Percentiles rank a stretch among this genome's conserved stretches.
phyloP scores from a whole-genome alignment of 2,797 vertebrate genomes.

The Mus minutoides region DNA sequence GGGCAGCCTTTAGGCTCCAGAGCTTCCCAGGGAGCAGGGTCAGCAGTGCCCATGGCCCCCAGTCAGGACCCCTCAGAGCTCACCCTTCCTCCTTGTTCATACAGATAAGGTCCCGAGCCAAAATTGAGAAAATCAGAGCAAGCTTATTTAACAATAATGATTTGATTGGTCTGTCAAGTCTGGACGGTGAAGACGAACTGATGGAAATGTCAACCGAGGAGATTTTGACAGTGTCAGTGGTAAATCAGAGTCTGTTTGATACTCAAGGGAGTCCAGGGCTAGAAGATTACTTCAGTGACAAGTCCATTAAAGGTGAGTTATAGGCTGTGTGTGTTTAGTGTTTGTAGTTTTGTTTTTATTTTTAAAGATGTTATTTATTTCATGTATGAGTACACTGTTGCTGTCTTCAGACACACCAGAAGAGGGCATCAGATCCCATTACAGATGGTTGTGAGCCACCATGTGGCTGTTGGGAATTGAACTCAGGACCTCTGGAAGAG shows the following conservation, averaged over 20 bases:
- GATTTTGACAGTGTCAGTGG: slow-evolving; percentile 97
- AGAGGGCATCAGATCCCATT: no score
- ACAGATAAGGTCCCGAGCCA: slow-evolving; percentile 96
- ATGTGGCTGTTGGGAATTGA: no score
- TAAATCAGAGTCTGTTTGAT: slow-evolving; percentile 99
- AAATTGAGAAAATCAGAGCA: slow-evolving; percentile 98
- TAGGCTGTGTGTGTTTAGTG: neutral
- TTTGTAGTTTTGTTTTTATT: neutral
- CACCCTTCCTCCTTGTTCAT: slow-evolving; percentile 64
- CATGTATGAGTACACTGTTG: no score
- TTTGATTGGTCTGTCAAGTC: slow-evolving; percentile 96
- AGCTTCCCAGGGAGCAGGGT: neutral
- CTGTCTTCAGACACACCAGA: no score
- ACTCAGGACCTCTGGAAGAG: no score
- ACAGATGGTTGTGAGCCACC: no score
- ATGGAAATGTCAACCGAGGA: slow-evolving; percentile 99
- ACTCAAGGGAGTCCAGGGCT: slow-evolving; percentile 97
- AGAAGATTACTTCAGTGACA: slow-evolving; percentile 97
- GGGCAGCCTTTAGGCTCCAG: neutral
- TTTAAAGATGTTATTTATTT: no score
- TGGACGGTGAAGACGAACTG: slow-evolving; percentile 97
- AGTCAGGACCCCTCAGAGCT: neutral
- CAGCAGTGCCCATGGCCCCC: rapidly evolving
- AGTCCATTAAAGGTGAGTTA: slow-evolving; percentile 94
- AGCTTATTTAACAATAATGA: slow-evolving; percentile 99